phyloP scores from a whole-genome alignment of 2,113 vertebrate species.

The Macroglossus sobrinus region DNA sequence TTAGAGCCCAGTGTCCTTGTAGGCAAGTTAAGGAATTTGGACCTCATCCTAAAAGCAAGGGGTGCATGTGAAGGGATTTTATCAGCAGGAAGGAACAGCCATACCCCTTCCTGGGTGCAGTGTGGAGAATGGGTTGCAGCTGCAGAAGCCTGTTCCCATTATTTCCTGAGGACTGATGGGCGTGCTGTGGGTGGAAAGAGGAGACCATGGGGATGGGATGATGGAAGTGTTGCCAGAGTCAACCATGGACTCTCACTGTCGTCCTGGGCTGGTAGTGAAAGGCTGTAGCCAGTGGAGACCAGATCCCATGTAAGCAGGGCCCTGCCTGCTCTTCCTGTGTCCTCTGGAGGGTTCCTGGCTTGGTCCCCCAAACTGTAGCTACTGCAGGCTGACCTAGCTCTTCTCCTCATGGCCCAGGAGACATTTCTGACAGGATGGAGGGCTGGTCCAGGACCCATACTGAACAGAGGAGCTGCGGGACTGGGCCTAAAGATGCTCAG shows the following conservation, averaged over 20 bases:
- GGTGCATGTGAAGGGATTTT: not conserved
- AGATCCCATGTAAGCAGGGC: not conserved
- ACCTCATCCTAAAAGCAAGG: not conserved
- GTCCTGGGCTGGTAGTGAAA: no score
- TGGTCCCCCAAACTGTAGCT: no score
- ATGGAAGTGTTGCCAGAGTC: not conserved
- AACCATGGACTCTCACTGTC: not conserved
- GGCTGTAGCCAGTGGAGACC: not conserved
- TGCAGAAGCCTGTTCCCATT: not conserved
- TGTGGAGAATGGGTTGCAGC: not conserved
- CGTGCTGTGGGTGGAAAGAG: accelerated
- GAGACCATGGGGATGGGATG: accelerated
- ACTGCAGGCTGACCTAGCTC: not conserved
- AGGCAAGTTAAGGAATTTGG: not conserved
- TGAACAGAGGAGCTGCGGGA: not conserved
- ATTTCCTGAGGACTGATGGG: not conserved
- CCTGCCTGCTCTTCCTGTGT: not conserved
- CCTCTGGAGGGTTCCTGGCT: not conserved
- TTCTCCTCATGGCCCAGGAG: not conserved
- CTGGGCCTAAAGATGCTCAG: not conserved
- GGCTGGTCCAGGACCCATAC: not conserved
- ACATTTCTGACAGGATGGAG: not conserved
- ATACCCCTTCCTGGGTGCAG: not conserved
- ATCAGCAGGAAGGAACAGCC: not conserved
- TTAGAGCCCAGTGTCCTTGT: not conserved